Evolutionary conservation across 2,797 vertebrate species (phyloP).

Genomic region (Lycodopsis pacificus): DNA sequence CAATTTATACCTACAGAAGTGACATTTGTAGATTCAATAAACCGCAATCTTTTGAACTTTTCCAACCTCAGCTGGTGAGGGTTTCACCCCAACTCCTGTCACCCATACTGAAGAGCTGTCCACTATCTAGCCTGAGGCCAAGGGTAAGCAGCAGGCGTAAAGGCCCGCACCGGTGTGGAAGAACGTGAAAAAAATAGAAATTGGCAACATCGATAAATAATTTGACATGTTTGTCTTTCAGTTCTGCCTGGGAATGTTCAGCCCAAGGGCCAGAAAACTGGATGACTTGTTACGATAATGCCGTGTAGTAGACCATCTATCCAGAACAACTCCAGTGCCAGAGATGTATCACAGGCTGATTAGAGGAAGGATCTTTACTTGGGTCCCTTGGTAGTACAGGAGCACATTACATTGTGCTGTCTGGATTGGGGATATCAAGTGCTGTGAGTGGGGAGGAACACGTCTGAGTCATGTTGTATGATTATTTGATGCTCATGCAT

Average conservation of each 20-base stretch:
- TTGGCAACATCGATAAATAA: constrained; percentile 17
- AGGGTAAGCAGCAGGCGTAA: constrained; percentile 24
- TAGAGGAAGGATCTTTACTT: neutral
- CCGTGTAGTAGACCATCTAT: constrained; percentile 34
- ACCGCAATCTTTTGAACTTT: constrained; percentile 58
- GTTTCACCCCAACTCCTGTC: constrained; percentile 29
- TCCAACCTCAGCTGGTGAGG: constrained; percentile 37
- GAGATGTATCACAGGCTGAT: constrained; percentile 2
- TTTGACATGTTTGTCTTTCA: constrained; percentile 2
- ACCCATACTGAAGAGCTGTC: constrained; percentile 56
- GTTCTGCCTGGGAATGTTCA: neutral
- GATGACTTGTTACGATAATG: constrained; percentile 1
- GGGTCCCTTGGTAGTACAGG: constrained; percentile 25
- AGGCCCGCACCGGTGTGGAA: constrained; percentile 4
- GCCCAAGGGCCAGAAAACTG: neutral
- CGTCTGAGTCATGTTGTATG: constrained; percentile 7
- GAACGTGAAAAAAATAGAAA: constrained; percentile 17
- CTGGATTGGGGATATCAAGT: constrained; percentile 30
- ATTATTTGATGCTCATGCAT: constrained; percentile 34
- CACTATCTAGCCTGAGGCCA: constrained; percentile 32
- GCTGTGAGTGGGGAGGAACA: constrained; percentile 10
- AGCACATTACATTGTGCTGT: constrained; percentile 29
- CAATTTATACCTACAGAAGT: constrained; percentile 47
- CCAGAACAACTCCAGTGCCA: neutral
- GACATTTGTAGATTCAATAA: constrained; percentile 37